Evolutionary conservation across 1,140 invertebrate genomes (phyloP).

Genomic region (Diorhabda elongata): DNA sequence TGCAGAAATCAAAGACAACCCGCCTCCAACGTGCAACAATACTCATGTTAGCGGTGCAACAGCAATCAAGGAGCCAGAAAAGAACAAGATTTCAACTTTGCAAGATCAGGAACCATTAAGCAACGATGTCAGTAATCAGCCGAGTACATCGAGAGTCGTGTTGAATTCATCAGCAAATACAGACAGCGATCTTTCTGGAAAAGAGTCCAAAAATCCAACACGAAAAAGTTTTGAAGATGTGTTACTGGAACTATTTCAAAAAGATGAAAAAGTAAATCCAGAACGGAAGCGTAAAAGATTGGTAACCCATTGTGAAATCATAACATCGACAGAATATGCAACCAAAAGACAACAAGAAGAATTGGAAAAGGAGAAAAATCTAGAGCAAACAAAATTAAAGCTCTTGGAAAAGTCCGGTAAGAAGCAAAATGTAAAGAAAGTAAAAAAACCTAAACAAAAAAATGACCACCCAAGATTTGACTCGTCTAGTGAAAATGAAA

Average conservation of each 20-base stretch:
- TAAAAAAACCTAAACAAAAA: too few species aligned
- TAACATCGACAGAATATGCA: too few species aligned
- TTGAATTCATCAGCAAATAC: conserved; percentile 1
- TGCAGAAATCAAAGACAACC: background rate
- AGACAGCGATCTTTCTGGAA: background rate
- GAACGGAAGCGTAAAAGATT: too few species aligned
- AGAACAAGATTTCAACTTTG: background rate
- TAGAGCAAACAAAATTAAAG: too few species aligned
- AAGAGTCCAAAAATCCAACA: conserved; percentile 1
- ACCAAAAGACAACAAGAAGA: too few species aligned
- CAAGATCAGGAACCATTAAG: background rate
- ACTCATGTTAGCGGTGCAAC: background rate
- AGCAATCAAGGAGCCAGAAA: background rate
- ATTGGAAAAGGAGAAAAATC: too few species aligned
- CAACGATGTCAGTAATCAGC: background rate
- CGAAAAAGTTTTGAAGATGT: conserved; percentile 4
- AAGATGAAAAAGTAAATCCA: too few species aligned
- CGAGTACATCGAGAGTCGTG: background rate
- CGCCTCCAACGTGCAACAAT: background rate
- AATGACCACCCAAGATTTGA: too few species aligned
- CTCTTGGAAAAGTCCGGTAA: too few species aligned
- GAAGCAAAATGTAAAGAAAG: background rate
- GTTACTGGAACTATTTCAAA: too few species aligned
- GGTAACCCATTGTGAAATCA: too few species aligned
- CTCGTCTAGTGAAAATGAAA: too few species aligned